Percentiles rank a stretch among this genome's conserved stretches.
phyloP scores from a whole-genome alignment of 1,140 invertebrate species.

The Rhyacophila brunnea region DNA sequence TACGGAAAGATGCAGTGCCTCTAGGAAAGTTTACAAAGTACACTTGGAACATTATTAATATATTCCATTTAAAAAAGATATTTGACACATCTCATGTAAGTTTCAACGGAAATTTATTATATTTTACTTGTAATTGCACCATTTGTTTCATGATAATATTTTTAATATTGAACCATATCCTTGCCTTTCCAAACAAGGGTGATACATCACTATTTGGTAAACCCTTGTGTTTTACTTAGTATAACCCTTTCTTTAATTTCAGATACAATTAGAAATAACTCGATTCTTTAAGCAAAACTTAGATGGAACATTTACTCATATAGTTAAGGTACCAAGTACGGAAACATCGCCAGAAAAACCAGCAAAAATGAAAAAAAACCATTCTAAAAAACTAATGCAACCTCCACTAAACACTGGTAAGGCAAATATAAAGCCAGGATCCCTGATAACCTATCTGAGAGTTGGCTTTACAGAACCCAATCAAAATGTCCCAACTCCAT shows the following conservation, averaged over 20 bases:
- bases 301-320: constrained; percentile 62
- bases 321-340: constrained; percentile 55
- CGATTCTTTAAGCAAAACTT: constrained; percentile 67
- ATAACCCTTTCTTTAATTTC: no score
- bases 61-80: constrained; percentile 72
- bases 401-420: constrained; percentile 39
- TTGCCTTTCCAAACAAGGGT: no score
- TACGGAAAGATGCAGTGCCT: constrained; percentile 62
- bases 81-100: constrained; percentile 69
- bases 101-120: not conserved
- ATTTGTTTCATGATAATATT: no score
- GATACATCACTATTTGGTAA: no score
- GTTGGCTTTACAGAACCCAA: constrained; percentile 62
- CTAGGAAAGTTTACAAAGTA: constrained; percentile 72
- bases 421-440: constrained; percentile 62
- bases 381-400: not conserved
- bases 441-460: constrained; percentile 71
- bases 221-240: no score
- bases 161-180: no score
- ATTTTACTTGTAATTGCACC: no score
- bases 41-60: constrained; percentile 74
- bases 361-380: not conserved
- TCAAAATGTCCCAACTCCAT: constrained; percentile 66
- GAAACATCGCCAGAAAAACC: not conserved
- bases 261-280: constrained; percentile 65